Conservation (phyloP, 2,113 vertebrate genomes). For the Zapus hudsonius region DNA sequence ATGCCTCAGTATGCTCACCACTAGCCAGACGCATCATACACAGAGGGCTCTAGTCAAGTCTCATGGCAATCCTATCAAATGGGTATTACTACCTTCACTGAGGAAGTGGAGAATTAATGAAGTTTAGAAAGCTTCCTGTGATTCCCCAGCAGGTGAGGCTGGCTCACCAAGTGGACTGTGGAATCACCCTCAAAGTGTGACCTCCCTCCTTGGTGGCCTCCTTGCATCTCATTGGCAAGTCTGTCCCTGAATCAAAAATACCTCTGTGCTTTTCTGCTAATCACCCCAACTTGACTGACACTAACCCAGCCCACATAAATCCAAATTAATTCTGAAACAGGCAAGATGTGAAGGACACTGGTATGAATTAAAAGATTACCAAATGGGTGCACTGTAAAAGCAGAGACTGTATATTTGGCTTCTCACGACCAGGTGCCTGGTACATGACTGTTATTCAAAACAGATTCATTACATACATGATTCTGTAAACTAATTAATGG, state of each 20-base stretch:
- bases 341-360: not conserved
- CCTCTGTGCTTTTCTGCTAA: not conserved
- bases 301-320: not conserved
- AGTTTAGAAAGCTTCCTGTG: not conserved
- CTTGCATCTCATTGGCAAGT: not conserved
- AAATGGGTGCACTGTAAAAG: not conserved
- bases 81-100: not conserved
- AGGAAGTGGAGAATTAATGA: slow-evolving; percentile 12
- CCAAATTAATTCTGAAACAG: not conserved
- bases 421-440: not conserved
- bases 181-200: not conserved
- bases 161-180: not conserved
- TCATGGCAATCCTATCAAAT: not conserved
- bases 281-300: not conserved
- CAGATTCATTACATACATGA: not conserved
- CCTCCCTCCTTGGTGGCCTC: not conserved
- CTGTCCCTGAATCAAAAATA: not conserved
- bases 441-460: not conserved
- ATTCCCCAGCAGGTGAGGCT: not conserved
- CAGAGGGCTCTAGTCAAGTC: not conserved
- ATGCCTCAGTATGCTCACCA: not conserved
- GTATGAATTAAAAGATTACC: not conserved
- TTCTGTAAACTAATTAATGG: slow-evolving; percentile 25
- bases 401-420: not conserved
- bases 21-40: not conserved